A percentile compares a stretch with the other conserved stretches of the same genome.
These are phyloP conservation scores for Drosophila ogumai DNA, from an alignment of 1,140 invertebrate species.

Conservation along the genomic window DNA sequence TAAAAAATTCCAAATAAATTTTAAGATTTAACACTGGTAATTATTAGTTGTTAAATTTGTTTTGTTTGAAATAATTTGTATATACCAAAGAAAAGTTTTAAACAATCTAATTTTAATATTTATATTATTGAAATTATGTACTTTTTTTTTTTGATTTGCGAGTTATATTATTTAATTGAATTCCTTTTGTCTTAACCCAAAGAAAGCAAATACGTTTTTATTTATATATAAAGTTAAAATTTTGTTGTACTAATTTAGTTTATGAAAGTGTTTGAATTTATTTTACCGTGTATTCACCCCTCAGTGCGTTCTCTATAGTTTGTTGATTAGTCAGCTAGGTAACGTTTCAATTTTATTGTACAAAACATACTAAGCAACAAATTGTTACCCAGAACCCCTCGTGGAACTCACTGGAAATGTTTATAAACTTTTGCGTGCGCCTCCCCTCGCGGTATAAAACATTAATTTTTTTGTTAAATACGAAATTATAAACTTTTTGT, in stretches of 20 bases:
- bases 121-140: too few species aligned
- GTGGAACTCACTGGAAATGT: constrained; percentile 38
- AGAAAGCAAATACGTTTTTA: too few species aligned
- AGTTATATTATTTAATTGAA: too few species aligned
- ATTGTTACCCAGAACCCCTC: constrained; percentile 5
- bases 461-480: constrained; percentile 81
- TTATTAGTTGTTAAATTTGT: too few species aligned
- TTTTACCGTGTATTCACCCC: background rate
- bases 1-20: too few species aligned
- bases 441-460: constrained; percentile 59
- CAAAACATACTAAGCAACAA: background rate
- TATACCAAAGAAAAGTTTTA: too few species aligned
- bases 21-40: too few species aligned
- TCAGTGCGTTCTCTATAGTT: background rate
- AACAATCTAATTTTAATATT: too few species aligned
- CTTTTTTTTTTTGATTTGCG: too few species aligned
- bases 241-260: background rate
- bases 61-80: too few species aligned
- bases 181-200: too few species aligned
- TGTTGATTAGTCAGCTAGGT: background rate
- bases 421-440: constrained; percentile 54
- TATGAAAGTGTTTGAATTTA: background rate
- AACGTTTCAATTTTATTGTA: constrained; percentile 1
- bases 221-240: too few species aligned
- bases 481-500: constrained; percentile 81